A percentile compares a stretch with the other conserved stretches of the same genome.
Evolutionary conservation across 2,797 vertebrate genomes (phyloP).

Genomic region (Neostethus bicornis): DNA sequence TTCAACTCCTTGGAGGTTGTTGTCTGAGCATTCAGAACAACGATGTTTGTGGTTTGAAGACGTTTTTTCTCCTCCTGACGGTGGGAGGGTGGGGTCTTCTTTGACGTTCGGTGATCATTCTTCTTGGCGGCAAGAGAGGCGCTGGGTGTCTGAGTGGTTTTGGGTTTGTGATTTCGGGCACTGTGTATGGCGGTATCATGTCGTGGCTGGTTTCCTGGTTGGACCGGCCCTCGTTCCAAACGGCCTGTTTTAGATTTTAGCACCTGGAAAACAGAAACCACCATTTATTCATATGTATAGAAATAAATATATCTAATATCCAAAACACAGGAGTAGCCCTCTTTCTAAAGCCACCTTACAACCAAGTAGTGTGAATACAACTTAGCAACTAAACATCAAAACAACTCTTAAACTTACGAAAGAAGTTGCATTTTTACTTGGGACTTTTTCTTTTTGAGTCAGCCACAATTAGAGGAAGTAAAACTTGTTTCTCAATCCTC

Average conservation of each 20-base stretch:
- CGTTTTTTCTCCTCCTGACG: constrained; percentile 82
- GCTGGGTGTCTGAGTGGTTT: constrained; percentile 36
- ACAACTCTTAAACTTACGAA: too few relatives aligned
- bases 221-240: constrained; percentile 53
- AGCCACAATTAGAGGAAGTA: constrained; percentile 1
- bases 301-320: too few relatives aligned
- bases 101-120: constrained; percentile 76
- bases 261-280: constrained; percentile 47
- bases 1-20: constrained; percentile 76
- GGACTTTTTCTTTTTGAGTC: background rate
- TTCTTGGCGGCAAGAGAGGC: constrained; percentile 74
- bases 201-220: constrained; percentile 28
- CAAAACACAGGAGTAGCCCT: too few relatives aligned
- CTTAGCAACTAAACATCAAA: too few relatives aligned
- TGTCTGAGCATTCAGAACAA: constrained; percentile 63
- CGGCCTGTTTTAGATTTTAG: constrained; percentile 68
- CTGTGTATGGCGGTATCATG: constrained; percentile 46
- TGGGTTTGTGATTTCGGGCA: constrained; percentile 44
- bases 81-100: constrained; percentile 62
- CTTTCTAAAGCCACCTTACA: too few relatives aligned
- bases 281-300: background rate
- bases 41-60: constrained; percentile 77
- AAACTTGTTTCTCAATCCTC: background rate
- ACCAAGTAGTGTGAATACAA: too few relatives aligned
- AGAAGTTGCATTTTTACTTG: too few relatives aligned